A percentile compares a stretch with the other conserved stretches of the same genome.
Evolutionary conservation across 2,113 vertebrate species (phyloP).

Genomic region (Vanacampus margaritifer): DNA sequence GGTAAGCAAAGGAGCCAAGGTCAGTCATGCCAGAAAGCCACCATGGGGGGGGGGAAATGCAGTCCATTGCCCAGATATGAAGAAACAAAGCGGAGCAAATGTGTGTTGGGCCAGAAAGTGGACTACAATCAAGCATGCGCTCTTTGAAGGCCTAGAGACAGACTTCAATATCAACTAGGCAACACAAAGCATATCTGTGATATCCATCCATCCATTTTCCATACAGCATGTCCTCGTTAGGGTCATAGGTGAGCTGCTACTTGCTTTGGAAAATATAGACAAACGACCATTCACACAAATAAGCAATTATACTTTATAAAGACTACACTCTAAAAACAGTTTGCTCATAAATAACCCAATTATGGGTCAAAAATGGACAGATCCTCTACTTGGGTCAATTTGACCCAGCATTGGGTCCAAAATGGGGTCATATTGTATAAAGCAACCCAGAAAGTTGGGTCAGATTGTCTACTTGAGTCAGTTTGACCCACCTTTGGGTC

Average conservation of each 20-base stretch:
- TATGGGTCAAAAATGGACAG: no score
- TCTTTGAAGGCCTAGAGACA: background rate
- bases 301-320: no score
- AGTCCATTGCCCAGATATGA: constrained; percentile 12
- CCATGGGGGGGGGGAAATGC: constrained; percentile 10
- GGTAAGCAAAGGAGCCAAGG: constrained; percentile 65
- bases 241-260: background rate
- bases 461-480: no score
- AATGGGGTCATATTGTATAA: no score
- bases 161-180: background rate
- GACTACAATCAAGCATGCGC: background rate
- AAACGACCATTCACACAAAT: no score
- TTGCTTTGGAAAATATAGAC: background rate
- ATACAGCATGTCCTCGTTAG: background rate
- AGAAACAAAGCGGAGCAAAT: constrained; percentile 26
- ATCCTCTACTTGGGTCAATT: no score
- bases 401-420: no score
- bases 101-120: constrained; percentile 13
- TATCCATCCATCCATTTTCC: background rate
- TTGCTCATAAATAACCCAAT: no score
- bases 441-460: no score
- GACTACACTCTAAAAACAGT: no score
- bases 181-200: background rate
- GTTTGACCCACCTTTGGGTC: no score
- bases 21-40: background rate